Percentiles rank a stretch among this genome's conserved stretches.
These are phyloP conservation scores for Drosophila subquinaria DNA, from an alignment of 2,888 invertebrate species.

Conservation along the genomic window DNA sequence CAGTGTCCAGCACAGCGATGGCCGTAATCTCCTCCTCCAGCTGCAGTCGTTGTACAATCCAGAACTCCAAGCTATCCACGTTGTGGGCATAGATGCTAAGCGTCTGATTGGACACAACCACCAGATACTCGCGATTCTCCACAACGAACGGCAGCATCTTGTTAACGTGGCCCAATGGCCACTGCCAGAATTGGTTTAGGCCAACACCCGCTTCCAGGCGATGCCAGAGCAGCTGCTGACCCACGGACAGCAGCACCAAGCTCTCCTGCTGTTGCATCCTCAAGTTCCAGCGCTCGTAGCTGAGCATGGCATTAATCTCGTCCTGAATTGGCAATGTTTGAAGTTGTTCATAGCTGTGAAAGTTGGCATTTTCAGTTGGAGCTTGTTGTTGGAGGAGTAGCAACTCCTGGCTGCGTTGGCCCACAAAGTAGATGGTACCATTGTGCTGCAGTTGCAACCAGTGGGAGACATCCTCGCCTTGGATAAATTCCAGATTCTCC, in stretches of 20 bases:
- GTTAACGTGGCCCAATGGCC: constrained; percentile 70
- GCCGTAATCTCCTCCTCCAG: constrained; percentile 65
- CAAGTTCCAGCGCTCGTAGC: constrained; percentile 78
- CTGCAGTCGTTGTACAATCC: constrained; percentile 82
- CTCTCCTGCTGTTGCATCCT: constrained; percentile 67
- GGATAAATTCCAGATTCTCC: constrained; percentile 77
- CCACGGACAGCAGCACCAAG: constrained; percentile 66
- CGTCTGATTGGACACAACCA: constrained; percentile 64
- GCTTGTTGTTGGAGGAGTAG: constrained; percentile 65
- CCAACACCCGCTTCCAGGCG: constrained; percentile 51
- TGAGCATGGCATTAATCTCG: constrained; percentile 64
- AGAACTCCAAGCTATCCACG: constrained; percentile 75
- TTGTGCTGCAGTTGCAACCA: constrained; percentile 80
- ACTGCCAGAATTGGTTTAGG: constrained; percentile 73
- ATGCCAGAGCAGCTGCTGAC: constrained; percentile 78
- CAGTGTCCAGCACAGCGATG: constrained; percentile 79
- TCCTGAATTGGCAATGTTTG: constrained; percentile 51
- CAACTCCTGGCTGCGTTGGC: constrained; percentile 68
- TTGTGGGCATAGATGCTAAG: constrained; percentile 82
- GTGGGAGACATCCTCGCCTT: constrained; percentile 74
- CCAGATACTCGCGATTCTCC: constrained; percentile 71
- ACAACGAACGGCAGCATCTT: constrained; percentile 71
- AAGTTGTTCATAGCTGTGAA: constrained; percentile 46
- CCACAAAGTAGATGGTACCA: constrained; percentile 77
- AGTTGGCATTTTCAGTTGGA: constrained; percentile 1